Conservation (phyloP, 2,113 vertebrate species). For the Leucosticte australis region DNA sequence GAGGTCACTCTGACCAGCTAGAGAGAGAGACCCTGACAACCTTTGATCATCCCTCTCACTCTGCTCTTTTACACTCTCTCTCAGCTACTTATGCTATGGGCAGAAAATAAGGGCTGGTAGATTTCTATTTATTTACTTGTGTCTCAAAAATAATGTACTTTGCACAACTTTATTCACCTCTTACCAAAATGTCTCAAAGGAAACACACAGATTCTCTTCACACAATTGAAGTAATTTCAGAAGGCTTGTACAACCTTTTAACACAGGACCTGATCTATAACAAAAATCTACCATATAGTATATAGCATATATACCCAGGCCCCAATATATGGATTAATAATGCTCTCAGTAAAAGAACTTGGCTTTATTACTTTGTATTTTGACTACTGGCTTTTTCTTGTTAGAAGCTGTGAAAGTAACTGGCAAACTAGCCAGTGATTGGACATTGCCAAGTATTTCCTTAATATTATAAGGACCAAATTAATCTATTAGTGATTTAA, state of each 20-base stretch:
- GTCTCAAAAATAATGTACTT: neutral
- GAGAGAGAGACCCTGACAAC: too few species aligned
- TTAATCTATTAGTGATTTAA: neutral
- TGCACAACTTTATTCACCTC: neutral
- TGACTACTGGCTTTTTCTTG: neutral
- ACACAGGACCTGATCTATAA: neutral
- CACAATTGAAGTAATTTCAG: neutral
- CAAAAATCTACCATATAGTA: neutral
- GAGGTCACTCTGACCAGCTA: too few species aligned
- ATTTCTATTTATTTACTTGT: neutral
- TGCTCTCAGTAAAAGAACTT: neutral
- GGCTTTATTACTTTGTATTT: neutral
- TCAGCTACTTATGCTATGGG: neutral
- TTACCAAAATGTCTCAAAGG: neutral
- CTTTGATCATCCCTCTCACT: neutral
- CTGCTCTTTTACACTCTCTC: neutral
- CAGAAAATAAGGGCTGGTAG: neutral
- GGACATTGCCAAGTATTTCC: neutral
- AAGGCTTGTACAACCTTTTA: neutral
- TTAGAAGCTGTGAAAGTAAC: neutral
- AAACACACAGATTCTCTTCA: neutral
- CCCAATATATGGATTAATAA: neutral
- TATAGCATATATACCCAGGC: neutral
- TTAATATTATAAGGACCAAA: neutral
- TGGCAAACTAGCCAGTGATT: neutral